phyloP scores from a whole-genome alignment of 2,113 vertebrate genomes.

The Puma concolor region DNA sequence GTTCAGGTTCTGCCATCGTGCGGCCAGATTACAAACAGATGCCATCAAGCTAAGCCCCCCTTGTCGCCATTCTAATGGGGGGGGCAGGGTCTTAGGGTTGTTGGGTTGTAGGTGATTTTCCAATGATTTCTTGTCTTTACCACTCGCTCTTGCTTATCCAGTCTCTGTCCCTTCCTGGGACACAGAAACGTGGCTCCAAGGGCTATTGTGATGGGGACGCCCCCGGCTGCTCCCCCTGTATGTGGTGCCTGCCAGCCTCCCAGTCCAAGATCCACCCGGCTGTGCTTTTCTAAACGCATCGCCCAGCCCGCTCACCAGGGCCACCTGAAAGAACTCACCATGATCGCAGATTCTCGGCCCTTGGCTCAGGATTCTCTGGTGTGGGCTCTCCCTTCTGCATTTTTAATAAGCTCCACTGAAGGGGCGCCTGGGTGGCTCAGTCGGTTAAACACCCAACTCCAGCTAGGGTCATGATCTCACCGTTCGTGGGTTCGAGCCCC shows the following conservation, averaged over 20 bases:
- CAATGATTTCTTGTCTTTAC: not conserved
- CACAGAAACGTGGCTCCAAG: not conserved
- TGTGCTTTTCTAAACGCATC: not conserved
- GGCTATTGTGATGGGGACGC: not conserved
- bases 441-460: no score
- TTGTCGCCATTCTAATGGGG: fast-evolving
- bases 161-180: not conserved
- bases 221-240: not conserved
- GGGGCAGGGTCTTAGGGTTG: not conserved
- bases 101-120: not conserved
- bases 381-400: not conserved
- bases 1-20: not conserved
- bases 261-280: not conserved
- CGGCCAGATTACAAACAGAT: not conserved
- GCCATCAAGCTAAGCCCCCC: no score
- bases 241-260: not conserved
- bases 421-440: no score
- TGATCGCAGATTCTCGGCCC: not conserved
- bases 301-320: not conserved
- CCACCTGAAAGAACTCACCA: not conserved
- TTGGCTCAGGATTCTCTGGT: not conserved
- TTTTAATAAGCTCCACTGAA: no score
- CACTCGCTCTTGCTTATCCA: fast-evolving
- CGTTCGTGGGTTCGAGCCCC: no score
- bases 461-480: no score